Conservation (phyloP, 2,797 vertebrate species). For the Pseudochaenichthys georgianus region DNA sequence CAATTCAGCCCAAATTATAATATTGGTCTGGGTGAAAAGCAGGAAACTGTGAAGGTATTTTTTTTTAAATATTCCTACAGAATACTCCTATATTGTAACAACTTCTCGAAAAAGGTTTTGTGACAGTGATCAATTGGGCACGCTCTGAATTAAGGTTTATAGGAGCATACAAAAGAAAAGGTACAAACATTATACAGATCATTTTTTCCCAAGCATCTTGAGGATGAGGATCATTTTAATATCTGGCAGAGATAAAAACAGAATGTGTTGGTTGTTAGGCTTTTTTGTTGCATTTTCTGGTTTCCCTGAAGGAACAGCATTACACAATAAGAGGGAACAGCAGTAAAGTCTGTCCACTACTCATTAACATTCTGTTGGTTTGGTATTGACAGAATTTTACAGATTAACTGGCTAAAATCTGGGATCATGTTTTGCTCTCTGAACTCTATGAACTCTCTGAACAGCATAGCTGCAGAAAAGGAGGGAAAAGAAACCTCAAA, state of each 20-base stretch:
- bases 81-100: constrained; percentile 21
- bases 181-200: constrained; percentile 17
- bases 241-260: too few relatives aligned
- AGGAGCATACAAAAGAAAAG: constrained; percentile 1
- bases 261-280: background rate
- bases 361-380: constrained; percentile 22
- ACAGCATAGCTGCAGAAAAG: background rate
- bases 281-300: constrained; percentile 29
- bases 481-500: too few relatives aligned
- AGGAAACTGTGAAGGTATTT: constrained; percentile 10
- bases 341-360: constrained; percentile 7
- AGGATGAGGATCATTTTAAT: background rate
- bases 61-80: constrained; percentile 20
- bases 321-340: constrained; percentile 15
- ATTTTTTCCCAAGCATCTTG: constrained; percentile 27
- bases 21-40: constrained; percentile 14
- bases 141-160: background rate
- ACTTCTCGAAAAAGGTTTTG: constrained; percentile 22
- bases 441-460: background rate
- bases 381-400: constrained; percentile 9
- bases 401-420: constrained; percentile 20
- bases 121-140: constrained; percentile 4
- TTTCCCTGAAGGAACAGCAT: constrained; percentile 35
- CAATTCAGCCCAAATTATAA: constrained; percentile 17
- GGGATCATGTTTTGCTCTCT: background rate